A percentile compares a stretch with the other conserved stretches of the same genome.
Conservation (phyloP, 2,888 invertebrate genomes). For the Cryptus viduatorius region DNA sequence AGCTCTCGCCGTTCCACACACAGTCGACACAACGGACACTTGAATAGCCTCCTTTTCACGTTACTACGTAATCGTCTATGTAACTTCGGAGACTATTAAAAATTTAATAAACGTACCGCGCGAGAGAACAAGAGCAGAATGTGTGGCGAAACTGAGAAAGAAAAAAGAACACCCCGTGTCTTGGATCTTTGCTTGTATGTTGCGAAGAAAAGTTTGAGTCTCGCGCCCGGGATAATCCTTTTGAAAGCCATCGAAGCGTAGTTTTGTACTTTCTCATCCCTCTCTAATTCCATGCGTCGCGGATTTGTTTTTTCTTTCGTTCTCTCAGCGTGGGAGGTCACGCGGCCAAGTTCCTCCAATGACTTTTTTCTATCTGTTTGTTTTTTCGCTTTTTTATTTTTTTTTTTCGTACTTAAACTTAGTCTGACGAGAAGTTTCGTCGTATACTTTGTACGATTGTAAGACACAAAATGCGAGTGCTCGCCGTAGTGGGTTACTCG, state of each 20-base stretch:
- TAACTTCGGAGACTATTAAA: slow-evolving; percentile 28
- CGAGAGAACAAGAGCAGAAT: not conserved
- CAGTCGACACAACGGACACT: not conserved
- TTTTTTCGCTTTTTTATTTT: slow-evolving; percentile 30
- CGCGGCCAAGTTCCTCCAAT: slow-evolving; percentile 50
- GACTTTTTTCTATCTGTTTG: slow-evolving; percentile 43
- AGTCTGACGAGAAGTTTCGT: slow-evolving; percentile 54
- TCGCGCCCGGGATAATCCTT: slow-evolving; percentile 60
- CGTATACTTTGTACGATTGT: slow-evolving; percentile 42
- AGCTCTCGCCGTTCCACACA: not conserved
- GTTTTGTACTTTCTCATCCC: slow-evolving; percentile 39
- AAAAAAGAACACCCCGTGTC: slow-evolving; percentile 8
- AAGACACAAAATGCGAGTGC: slow-evolving; percentile 57
- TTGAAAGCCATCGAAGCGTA: slow-evolving; percentile 49
- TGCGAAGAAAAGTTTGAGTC: slow-evolving; percentile 45
- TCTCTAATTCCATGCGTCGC: slow-evolving; percentile 10
- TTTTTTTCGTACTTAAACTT: slow-evolving; percentile 49
- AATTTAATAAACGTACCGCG: slow-evolving; percentile 43
- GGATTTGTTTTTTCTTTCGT: slow-evolving; percentile 13
- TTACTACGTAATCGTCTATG: not conserved
- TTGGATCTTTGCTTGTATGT: slow-evolving; percentile 9
- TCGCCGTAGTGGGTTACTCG: slow-evolving; percentile 21
- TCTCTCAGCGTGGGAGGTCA: slow-evolving; percentile 49
- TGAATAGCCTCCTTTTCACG: not conserved
- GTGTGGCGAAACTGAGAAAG: not conserved